Conservation (phyloP, 2,113 vertebrate species). For the Agelaius phoeniceus region DNA sequence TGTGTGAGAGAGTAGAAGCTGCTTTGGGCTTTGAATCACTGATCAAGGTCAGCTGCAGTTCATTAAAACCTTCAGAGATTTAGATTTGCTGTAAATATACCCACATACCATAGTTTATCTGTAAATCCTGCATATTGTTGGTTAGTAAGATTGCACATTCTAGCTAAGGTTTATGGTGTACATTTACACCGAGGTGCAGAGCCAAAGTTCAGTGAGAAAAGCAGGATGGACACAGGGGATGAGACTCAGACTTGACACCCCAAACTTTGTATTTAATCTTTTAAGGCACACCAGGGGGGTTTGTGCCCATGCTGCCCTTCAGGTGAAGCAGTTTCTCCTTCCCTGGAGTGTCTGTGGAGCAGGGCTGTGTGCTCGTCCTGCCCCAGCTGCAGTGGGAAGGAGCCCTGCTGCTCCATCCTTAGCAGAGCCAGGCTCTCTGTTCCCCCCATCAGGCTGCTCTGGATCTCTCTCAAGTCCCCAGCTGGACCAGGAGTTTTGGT, state of each 20-base stretch:
- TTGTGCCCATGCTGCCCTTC: not conserved
- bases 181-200: not conserved
- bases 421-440: not conserved
- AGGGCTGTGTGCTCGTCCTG: fast-evolving
- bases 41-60: conserved; percentile 91
- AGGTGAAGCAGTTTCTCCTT: not conserved
- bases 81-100: conserved; percentile 62
- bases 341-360: not conserved
- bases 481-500: not conserved
- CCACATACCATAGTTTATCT: conserved; percentile 45
- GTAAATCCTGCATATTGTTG: conserved; percentile 20
- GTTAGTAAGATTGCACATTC: not conserved
- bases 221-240: not conserved
- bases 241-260: fast-evolving
- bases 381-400: not conserved
- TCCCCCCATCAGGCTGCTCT: not conserved
- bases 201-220: not conserved
- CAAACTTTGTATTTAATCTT: not conserved
- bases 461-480: not conserved
- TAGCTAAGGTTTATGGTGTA: not conserved
- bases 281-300: not conserved
- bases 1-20: conserved; percentile 79
- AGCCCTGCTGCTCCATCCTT: not conserved
- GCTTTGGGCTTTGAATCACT: conserved; percentile 81
- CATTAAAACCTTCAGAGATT: conserved; percentile 83